Percentiles rank a stretch among this genome's conserved stretches.
Evolutionary conservation across 2,113 vertebrate genomes (phyloP).

Genomic region (Neodon shergylaensis): DNA sequence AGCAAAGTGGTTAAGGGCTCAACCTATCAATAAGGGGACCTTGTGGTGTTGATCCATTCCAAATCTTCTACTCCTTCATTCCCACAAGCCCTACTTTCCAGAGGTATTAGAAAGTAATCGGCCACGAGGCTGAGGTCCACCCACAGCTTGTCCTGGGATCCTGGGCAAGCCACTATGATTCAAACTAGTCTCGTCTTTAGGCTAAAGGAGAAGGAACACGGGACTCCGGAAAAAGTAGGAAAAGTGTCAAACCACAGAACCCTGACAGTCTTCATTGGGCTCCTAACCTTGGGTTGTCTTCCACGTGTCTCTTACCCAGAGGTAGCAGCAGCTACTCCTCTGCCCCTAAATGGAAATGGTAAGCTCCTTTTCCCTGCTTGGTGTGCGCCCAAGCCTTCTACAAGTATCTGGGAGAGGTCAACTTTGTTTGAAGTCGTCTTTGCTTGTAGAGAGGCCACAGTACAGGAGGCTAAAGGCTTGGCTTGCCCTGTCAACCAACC

Average conservation of each 20-base stretch:
- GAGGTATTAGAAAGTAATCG: neutral
- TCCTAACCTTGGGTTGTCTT: neutral
- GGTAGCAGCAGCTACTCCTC: neutral
- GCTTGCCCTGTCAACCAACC: neutral
- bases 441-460: conserved; percentile 11
- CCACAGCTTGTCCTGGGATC: conserved; percentile 15
- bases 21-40: neutral
- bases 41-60: neutral
- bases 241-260: conserved; percentile 24
- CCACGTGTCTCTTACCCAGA: neutral
- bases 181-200: conserved; percentile 26
- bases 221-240: neutral
- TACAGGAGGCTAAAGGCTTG: neutral
- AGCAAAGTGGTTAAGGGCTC: neutral
- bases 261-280: neutral
- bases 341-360: neutral
- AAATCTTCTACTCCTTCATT: neutral
- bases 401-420: neutral
- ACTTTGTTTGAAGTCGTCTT: neutral
- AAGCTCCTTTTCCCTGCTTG: neutral
- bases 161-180: conserved; percentile 15
- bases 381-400: neutral
- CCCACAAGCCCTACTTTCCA: neutral
- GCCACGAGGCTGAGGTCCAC: neutral
- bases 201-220: conserved; percentile 37